Base-by-base conservation (phyloP, 1,140 invertebrate genomes). In the Eciton burchellii region DNA sequence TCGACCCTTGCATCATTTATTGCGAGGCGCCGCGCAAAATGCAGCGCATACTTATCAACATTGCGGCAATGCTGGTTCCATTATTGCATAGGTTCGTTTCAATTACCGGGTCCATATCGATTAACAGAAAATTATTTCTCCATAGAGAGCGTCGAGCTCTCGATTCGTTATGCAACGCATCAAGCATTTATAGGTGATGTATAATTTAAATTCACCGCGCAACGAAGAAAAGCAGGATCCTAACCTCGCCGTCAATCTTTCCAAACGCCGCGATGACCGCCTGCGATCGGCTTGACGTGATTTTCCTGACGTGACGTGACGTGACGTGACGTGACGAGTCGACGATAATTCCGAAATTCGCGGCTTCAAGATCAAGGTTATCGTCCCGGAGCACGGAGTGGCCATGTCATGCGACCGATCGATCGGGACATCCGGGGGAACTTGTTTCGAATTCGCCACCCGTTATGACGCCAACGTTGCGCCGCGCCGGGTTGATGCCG, bases 401-500 rank as follows among this genome's bases (percentile, higher is more conserved):
- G 62, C 6, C 24, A 21, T 26, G 3, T 24, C 63, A 12, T 65
- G 43, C 24, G 63, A n/a, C 43, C 63, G 63, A 79, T 68, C 49
- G 62, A 74, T 79, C 12, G 11, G 26, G 41, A 21, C 24, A 57
- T 54, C 66, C n/a, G 60, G 9, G 14, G 26, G 35, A 35, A 57
- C 84, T 82, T 57, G 24, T 63, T 82, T 62, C 68, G 47, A 35
- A 62, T 85, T 35, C 35, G 70, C 56, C 77, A 85, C 45, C 62
- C 76, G 63, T 54, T 82, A 49, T 41, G 45, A 72, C 54, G 56
- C 47, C 56, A 57, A 47, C 81, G 24, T 35, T 35, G 66, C 66
- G 47, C 6, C 54, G 68, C 77, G 56, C 19, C 21, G 72, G 16
- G 49, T 43, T 49, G 77, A 71, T 71, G 35, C 49, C 52, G 63